phyloP scores from a whole-genome alignment of 2,113 vertebrate genomes.

The Alethe diademata region DNA sequence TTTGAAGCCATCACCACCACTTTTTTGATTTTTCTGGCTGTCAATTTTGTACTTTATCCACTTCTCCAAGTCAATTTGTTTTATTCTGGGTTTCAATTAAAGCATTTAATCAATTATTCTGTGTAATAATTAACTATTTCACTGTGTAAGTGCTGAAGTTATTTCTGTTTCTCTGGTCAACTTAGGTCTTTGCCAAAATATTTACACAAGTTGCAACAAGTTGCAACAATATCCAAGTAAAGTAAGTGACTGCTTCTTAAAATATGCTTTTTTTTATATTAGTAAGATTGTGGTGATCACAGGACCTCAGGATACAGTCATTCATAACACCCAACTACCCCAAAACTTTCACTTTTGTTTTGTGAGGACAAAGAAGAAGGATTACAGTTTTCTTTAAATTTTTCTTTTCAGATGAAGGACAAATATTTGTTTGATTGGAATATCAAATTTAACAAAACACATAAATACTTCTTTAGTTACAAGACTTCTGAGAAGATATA shows the following conservation, averaged over 20 bases:
- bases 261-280: neutral
- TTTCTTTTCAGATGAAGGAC: neutral
- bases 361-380: neutral
- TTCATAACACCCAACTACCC: neutral
- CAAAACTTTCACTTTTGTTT: neutral
- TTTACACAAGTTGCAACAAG: neutral
- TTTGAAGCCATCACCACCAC: neutral
- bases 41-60: neutral
- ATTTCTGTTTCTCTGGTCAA: neutral
- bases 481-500: neutral
- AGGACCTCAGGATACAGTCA: neutral
- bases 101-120: neutral
- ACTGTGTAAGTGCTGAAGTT: neutral
- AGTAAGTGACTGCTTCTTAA: neutral
- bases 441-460: neutral
- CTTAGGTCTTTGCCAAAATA: neutral
- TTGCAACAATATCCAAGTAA: neutral
- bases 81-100: neutral
- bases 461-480: neutral
- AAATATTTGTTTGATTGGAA: neutral
- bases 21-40: neutral
- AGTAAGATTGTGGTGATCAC: neutral
- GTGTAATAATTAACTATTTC: neutral
- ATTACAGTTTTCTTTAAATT: rapidly evolving
- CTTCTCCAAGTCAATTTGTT: neutral